Evolutionary conservation across 2,113 vertebrate genomes (phyloP).

Genomic region (Hystrix brachyura): DNA sequence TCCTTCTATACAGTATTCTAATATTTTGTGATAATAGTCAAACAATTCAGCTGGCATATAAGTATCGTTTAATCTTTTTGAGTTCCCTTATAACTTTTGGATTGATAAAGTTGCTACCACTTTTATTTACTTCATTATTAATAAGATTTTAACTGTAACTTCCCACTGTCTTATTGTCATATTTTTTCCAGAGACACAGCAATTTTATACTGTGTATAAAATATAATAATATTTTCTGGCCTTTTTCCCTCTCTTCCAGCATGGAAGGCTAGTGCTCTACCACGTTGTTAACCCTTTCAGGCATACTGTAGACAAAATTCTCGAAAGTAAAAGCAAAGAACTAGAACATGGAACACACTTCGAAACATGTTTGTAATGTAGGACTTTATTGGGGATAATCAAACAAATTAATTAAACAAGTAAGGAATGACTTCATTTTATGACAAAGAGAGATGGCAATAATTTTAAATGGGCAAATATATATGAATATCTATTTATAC

Average conservation of each 20-base stretch:
- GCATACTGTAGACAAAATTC: too few species aligned
- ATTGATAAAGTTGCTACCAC: not conserved
- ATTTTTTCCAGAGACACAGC: not conserved
- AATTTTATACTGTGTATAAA: not conserved
- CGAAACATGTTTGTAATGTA: not conserved
- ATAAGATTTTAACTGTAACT: not conserved
- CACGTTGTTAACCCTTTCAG: not conserved
- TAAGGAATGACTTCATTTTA: not conserved
- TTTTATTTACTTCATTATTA: not conserved
- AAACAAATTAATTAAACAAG: not conserved
- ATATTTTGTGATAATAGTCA: not conserved
- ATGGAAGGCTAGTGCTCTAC: not conserved
- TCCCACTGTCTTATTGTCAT: not conserved
- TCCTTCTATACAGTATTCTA: not conserved
- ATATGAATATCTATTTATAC: not conserved
- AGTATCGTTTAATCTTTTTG: not conserved
- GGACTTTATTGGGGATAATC: not conserved
- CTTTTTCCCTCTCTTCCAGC: not conserved
- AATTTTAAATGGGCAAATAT: not conserved
- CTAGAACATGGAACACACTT: not conserved
- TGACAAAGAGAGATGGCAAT: not conserved
- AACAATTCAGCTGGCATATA: not conserved
- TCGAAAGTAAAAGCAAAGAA: not conserved
- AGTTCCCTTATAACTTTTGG: not conserved
- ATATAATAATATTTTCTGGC: not conserved